Evolutionary conservation across 37 sponge, comb jelly and placozoan species (phyloP).

Genomic region (Axinella damicornis): DNA sequence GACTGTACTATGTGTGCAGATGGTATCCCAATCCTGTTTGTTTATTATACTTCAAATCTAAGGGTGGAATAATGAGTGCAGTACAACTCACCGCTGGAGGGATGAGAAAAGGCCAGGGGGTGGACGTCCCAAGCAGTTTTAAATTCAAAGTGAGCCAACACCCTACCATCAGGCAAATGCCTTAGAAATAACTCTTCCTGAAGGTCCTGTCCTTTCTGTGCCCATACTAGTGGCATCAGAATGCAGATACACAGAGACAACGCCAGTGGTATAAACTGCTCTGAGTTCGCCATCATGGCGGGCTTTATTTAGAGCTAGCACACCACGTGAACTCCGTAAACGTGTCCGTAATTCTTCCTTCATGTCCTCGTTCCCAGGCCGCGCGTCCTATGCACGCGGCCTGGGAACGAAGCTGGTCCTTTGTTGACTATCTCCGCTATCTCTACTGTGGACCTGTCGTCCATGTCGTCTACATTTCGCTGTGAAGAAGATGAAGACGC

Average conservation of each 20-base stretch:
- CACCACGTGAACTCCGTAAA: not conserved
- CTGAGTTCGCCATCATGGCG: not conserved
- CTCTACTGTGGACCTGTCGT: no score
- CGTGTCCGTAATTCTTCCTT: not conserved
- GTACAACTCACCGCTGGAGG: conserved; percentile 7
- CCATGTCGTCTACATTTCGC: no score
- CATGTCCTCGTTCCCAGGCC: no score
- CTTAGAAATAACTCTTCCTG: conserved; percentile 62
- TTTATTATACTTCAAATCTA: no score
- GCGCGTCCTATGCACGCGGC: no score
- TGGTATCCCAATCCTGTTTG: no score
- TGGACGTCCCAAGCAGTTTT: conserved; percentile 54
- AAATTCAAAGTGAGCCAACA: conserved; percentile 71
- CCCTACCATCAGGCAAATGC: conserved; percentile 66
- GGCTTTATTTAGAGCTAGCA: conserved; percentile 3
- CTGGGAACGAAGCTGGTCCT: no score
- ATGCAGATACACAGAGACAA: not conserved
- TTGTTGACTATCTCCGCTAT: no score
- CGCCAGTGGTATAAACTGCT: not conserved
- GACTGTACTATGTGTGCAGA: no score
- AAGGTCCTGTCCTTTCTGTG: conserved; percentile 12
- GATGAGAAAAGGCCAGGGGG: conserved; percentile 23
- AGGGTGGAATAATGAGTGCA: no score
- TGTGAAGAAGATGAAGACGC: no score
- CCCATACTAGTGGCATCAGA: not conserved